phyloP scores from a whole-genome alignment of 2,797 vertebrate genomes.

The Tenualosa thibaudeaui region DNA sequence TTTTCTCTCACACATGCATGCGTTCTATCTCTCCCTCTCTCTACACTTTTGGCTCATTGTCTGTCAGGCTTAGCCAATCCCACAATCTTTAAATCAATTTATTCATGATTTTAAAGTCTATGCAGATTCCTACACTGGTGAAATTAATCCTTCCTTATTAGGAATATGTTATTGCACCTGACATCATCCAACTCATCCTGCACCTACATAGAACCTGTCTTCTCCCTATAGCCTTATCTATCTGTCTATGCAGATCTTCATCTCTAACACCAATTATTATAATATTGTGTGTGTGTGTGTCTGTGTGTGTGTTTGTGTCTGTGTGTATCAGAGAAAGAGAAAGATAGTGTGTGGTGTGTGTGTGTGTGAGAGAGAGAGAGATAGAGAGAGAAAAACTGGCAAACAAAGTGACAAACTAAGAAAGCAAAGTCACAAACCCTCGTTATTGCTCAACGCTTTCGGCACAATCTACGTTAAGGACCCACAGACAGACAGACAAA shows the following conservation, averaged over 20 bases:
- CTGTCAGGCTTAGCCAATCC: constrained; percentile 25
- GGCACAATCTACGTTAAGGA: neutral
- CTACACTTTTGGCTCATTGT: neutral
- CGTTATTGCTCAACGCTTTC: neutral
- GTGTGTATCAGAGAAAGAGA: too few relatives aligned
- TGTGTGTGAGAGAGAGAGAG: too few relatives aligned
- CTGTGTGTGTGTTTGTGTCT: too few relatives aligned
- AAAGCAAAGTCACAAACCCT: neutral
- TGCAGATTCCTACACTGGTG: constrained; percentile 12
- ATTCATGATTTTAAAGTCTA: constrained; percentile 1
- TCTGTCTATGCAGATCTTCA: neutral
- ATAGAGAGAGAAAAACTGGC: too few relatives aligned
- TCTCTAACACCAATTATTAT: neutral
- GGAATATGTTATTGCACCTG: neutral
- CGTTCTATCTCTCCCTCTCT: neutral
- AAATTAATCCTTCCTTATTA: neutral
- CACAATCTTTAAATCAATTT: constrained; percentile 21
- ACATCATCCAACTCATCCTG: neutral
- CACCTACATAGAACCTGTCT: neutral
- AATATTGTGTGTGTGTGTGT: too few relatives aligned
- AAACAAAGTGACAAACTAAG: too few relatives aligned
- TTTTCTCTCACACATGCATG: neutral
- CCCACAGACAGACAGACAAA: neutral
- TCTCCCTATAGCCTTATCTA: neutral
- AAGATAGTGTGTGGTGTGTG: too few relatives aligned